Base-by-base conservation (phyloP, 2,113 vertebrate species). In the Amblyopsis rosae region DNA sequence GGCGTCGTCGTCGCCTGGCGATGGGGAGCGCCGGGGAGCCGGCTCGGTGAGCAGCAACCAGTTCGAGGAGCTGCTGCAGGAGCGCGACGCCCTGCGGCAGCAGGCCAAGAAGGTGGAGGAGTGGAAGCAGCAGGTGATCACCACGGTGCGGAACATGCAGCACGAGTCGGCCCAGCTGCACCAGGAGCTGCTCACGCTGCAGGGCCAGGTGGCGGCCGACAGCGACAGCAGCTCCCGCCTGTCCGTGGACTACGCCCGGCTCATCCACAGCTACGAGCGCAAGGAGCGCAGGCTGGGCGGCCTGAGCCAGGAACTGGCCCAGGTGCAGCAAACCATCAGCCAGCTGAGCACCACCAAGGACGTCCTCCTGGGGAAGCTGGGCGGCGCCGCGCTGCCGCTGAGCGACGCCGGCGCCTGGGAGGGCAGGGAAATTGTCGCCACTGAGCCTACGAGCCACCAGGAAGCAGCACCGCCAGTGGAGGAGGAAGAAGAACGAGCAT, bases 61-160 rank as follows among this genome's bases (percentile, higher is more conserved):
- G 85, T 99, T 99, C 66, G 96, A 98, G 82, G 95, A 98, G 66
- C 95, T 99, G 51, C 85, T 99, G 0, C 96, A 97, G 63, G 98
- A 99, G 59, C 90, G 98, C 0, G 95, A 98, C 88, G 94, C 92
- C 0, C 81, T 99, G 51, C 97, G 98, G 64, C 97, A 98, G 54
- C 97, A 99, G 76, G 96, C 98, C 26, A 99, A 99, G 90, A 99
- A 98, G 84, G 96, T 99, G 95, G 96, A 98, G 15, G 98, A 99
- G 80, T 99, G 98, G 98, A 99, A 99, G 70, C 95, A 97, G 62
- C 98, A 99, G 73, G 98, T 98, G 56, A 97, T 98, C 82, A 99
- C 98, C 9, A 98, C 98, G 0, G 96, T 99, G 3, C 95, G 96
- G 78, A 98, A 99, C 68, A 98, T 99, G 97, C 96, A 98, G n/a